Percentiles rank a stretch among this genome's conserved stretches.
Conservation (phyloP, 1,140 invertebrate species). For the Drosophila quadrilineata region DNA sequence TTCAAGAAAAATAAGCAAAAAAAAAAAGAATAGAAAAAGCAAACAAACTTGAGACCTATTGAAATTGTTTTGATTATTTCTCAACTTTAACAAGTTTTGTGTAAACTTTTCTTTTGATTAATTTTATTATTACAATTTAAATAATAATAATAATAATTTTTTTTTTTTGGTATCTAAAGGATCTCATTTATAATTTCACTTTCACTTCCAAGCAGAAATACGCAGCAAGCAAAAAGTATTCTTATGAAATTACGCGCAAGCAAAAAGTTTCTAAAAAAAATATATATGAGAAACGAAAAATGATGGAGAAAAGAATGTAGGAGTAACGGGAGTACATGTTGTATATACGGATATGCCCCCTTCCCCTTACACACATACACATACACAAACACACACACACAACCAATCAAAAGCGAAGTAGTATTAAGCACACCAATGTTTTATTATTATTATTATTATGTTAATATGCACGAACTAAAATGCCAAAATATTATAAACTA, state of each 20-base stretch:
- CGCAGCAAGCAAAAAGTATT: slow-evolving; percentile 71
- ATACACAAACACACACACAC: too few relatives aligned
- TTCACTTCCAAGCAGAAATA: slow-evolving; percentile 56
- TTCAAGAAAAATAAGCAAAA: slow-evolving; percentile 1
- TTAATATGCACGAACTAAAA: slow-evolving; percentile 68
- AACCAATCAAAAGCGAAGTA: too few relatives aligned
- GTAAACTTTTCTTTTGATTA: not conserved
- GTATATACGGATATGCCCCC: slow-evolving; percentile 35
- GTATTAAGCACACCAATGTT: slow-evolving; percentile 53
- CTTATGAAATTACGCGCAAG: slow-evolving; percentile 65
- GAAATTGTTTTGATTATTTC: slow-evolving; percentile 4
- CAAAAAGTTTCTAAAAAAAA: slow-evolving; percentile 37
- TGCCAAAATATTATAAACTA: slow-evolving; percentile 56
- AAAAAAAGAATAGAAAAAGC: not conserved
- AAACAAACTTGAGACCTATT: slow-evolving; percentile 2
- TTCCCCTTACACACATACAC: too few relatives aligned
- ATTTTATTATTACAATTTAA: too few relatives aligned
- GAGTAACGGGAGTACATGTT: slow-evolving; percentile 34
- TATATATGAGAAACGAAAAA: not conserved
- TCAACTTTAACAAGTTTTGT: not conserved
- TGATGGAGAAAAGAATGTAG: slow-evolving; percentile 13
- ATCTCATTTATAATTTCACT: slow-evolving; percentile 74
- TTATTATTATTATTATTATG: too few relatives aligned
- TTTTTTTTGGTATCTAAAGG: slow-evolving; percentile 61
- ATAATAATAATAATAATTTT: too few relatives aligned